Evolutionary conservation across 2,797 vertebrate genomes (phyloP).

Genomic region (Ctenopoma multispine): DNA sequence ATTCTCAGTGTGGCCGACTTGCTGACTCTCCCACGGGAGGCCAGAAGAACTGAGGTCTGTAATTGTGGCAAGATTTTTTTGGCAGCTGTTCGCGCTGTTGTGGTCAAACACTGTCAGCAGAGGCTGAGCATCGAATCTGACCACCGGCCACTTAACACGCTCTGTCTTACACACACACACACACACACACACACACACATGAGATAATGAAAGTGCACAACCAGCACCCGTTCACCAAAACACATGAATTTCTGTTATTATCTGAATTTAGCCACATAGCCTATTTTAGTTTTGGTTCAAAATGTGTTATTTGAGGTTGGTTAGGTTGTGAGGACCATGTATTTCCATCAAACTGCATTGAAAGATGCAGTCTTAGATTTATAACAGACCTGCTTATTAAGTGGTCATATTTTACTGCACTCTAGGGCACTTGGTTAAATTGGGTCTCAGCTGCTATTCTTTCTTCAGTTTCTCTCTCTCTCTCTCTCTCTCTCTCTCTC

Average conservation of each 20-base stretch:
- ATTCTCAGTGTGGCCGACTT: constrained; percentile 2
- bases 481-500: not conserved
- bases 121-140: constrained; percentile 38
- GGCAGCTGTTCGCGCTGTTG: constrained; percentile 49
- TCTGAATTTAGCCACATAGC: constrained; percentile 25
- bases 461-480: constrained; percentile 41
- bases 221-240: constrained; percentile 6
- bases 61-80: constrained; percentile 68
- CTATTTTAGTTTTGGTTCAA: constrained; percentile 24
- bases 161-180: constrained; percentile 2
- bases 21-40: constrained; percentile 46
- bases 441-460: constrained; percentile 62
- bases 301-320: constrained; percentile 14
- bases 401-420: constrained; percentile 39
- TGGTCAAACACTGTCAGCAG: constrained; percentile 51
- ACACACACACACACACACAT: constrained; percentile 17
- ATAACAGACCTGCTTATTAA: constrained; percentile 42
- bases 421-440: constrained; percentile 48
- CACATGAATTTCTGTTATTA: constrained; percentile 28
- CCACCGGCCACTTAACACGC: constrained; percentile 50
- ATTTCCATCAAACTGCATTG: constrained; percentile 41
- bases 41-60: constrained; percentile 48
- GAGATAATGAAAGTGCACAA: constrained; percentile 28
- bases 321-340: not conserved
- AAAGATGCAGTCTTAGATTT: constrained; percentile 41